Conservation (phyloP, 2,113 vertebrate genomes). For the Prochilodus magdalenae region DNA sequence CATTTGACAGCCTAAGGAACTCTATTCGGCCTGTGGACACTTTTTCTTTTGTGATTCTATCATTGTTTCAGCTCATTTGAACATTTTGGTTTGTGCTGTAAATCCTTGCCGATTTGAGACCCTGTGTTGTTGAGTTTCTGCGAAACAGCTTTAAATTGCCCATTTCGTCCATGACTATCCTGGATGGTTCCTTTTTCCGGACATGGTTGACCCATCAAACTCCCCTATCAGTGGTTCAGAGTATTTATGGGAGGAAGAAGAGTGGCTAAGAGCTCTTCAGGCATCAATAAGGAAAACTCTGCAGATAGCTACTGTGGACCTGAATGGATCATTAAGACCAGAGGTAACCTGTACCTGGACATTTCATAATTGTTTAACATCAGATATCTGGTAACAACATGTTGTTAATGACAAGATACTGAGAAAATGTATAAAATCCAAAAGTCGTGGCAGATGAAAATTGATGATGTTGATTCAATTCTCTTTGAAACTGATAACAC, state of each 20-base stretch:
- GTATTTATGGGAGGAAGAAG: neutral
- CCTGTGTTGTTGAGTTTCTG: conserved; percentile 38
- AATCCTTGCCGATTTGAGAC: conserved; percentile 30
- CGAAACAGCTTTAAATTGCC: conserved; percentile 21
- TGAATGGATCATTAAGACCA: conserved; percentile 34
- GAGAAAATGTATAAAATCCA: conserved; percentile 19
- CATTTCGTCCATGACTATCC: conserved; percentile 32
- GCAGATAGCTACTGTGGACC: neutral
- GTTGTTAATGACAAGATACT: conserved; percentile 1
- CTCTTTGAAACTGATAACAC: conserved; percentile 4
- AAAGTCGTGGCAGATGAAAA: conserved; percentile 12
- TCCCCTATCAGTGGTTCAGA: conserved; percentile 10
- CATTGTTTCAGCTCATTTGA: conserved; percentile 23
- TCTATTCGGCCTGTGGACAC: conserved; percentile 11
- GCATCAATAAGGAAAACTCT: conserved; percentile 11
- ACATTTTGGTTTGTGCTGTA: conserved; percentile 23
- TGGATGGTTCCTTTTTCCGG: conserved; percentile 21
- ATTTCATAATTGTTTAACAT: neutral
- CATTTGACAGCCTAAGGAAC: conserved; percentile 25
- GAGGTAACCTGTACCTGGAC: conserved; percentile 5
- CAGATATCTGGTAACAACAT: conserved; percentile 4
- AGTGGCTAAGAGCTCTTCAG: neutral
- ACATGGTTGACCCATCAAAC: conserved; percentile 23
- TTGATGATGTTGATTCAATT: neutral
- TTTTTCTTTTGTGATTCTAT: conserved; percentile 15